Evolutionary conservation across 1,140 invertebrate genomes (phyloP), one percentile per base, ranked within the genome.

Genomic region (Drosophila parabipectinata): DNA sequence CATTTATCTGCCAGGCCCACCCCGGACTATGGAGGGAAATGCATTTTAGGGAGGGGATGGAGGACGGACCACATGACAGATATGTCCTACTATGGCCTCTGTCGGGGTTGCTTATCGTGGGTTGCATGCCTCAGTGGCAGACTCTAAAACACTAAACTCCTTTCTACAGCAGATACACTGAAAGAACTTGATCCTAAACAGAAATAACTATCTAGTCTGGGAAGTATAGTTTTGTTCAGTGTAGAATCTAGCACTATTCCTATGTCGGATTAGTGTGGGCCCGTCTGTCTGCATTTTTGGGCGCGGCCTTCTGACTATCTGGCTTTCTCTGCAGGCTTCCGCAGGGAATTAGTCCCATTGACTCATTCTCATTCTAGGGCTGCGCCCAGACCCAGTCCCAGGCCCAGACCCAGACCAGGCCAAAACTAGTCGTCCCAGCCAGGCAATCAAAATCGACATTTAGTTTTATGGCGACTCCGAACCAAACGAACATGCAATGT

Each of bases 11-110:
- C 41, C 41, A n/a, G 32, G 61, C 61, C 62, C 62, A 64, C 66
- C 66, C 66, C 66, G 72, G 54, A 54, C 60, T 7, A 18, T 18
- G 10, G 37, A 39, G 37, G 15, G 41, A 63, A 66, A 63, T 66
- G 63, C 63, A 66, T 63, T 59, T 66, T 10, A 30, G 45, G 45
- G 15, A 61, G 32, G 50, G 62, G 62, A 66, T 45, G n/a, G 48
- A 67, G n/a, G n/a, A n/a, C n/a, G n/a, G n/a, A n/a, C n/a, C n/a
- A n/a, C 54, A 68, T 69, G 66, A 69, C 66, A 72, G 56, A 72
- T 72, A 72, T 71, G 37, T 74, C 72, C 72, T 75, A 75, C 72
- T 75, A 75, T 75, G 72, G 72, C 72, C 72, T 75, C 72, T 44
- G 72, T 64, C 52, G 48, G 72, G 72, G 72, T 75, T 75, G 72